These are phyloP conservation scores for Andrena camellia DNA, from an alignment of 2,888 invertebrate genomes.

Conservation along the genomic window DNA sequence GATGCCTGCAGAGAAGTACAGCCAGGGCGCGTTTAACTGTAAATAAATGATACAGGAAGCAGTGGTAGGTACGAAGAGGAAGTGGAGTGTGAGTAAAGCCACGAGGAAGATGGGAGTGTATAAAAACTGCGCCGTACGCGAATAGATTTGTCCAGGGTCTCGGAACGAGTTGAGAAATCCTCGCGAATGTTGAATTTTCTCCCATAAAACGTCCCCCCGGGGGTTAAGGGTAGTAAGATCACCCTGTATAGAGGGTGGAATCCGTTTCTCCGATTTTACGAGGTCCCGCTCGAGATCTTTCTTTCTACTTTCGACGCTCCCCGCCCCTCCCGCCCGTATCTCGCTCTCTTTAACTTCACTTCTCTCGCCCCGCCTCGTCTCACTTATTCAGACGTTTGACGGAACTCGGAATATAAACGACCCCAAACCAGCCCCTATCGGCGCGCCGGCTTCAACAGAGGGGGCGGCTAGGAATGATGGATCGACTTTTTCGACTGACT, in stretches of 20 bases:
- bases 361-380: conserved; percentile 29
- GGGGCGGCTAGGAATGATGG: conserved; percentile 70
- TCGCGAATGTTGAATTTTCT: conserved; percentile 66
- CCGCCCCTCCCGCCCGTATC: conserved; percentile 6
- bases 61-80: not conserved
- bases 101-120: conserved; percentile 18
- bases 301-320: conserved; percentile 35
- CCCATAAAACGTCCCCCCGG: conserved; percentile 66
- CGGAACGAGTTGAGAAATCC: conserved; percentile 73
- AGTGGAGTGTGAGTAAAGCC: not conserved
- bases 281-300: conserved; percentile 62
- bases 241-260: conserved; percentile 63
- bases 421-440: conserved; percentile 65
- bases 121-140: conserved; percentile 59
- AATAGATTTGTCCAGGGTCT: conserved; percentile 73
- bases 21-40: not conserved
- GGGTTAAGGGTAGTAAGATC: conserved; percentile 54
- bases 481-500: conserved; percentile 71
- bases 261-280: conserved; percentile 76
- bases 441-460: conserved; percentile 69
- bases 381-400: conserved; percentile 66
- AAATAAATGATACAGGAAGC: not conserved
- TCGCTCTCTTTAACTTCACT: not conserved
- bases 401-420: conserved; percentile 75
- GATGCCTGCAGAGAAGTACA: no score